Conservation (phyloP, 23 tunicate species). For the Halocynthia roretzi region DNA sequence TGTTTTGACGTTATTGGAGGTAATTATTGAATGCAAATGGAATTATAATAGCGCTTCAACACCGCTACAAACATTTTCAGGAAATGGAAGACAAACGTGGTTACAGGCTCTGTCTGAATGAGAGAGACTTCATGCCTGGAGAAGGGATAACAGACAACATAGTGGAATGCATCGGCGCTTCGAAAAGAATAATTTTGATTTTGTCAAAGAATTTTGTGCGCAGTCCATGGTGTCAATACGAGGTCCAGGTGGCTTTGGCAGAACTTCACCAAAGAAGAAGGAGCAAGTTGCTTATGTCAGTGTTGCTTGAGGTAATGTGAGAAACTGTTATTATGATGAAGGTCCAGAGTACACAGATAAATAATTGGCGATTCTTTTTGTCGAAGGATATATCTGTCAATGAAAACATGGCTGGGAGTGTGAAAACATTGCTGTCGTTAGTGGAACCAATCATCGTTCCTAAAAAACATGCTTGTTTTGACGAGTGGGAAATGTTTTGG, state of each 20-base stretch:
- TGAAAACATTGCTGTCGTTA: slow-evolving; percentile 17
- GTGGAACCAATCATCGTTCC: slow-evolving; percentile 1
- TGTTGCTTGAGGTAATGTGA: slow-evolving; percentile 51
- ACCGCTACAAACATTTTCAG: slow-evolving; percentile 8
- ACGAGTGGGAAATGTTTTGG: slow-evolving; percentile 18
- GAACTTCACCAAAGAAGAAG: slow-evolving; percentile 60
- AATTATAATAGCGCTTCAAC: background rate
- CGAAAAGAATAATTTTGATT: slow-evolving; percentile 59
- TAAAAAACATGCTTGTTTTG: background rate
- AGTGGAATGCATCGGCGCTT: slow-evolving; percentile 61
- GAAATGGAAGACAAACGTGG: slow-evolving; percentile 81
- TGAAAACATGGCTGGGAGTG: slow-evolving; percentile 8
- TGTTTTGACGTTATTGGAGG: slow-evolving; percentile 63
- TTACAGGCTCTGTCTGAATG: slow-evolving; percentile 61
- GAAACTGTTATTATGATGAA: too few relatives aligned
- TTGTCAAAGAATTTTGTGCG: slow-evolving; percentile 56
- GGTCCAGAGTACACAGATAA: too few relatives aligned
- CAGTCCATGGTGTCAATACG: slow-evolving; percentile 91
- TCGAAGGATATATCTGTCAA: slow-evolving; percentile 1
- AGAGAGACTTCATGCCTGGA: slow-evolving; percentile 81
- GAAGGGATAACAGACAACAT: slow-evolving; percentile 82
- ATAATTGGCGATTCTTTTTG: background rate
- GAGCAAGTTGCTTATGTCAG: slow-evolving; percentile 65
- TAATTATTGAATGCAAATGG: background rate
- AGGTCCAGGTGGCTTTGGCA: slow-evolving; percentile 82